phyloP scores from a whole-genome alignment of 2,797 vertebrate genomes.

The Acanthornis magna region DNA sequence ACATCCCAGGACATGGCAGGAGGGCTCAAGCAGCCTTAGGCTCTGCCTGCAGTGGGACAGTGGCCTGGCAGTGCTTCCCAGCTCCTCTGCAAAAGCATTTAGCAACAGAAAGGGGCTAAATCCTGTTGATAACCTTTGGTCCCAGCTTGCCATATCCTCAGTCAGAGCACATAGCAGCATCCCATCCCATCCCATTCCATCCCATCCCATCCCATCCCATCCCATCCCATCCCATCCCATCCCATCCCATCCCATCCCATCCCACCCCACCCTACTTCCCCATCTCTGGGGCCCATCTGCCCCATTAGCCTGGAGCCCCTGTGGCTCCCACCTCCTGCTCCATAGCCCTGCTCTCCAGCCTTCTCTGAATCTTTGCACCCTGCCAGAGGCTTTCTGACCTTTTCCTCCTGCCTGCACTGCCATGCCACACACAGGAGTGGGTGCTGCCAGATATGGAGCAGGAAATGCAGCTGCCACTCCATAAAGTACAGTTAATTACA shows the following conservation, averaged over 20 bases:
- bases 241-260: background rate
- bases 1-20: background rate
- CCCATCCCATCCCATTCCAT: too few relatives aligned
- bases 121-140: background rate
- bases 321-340: background rate
- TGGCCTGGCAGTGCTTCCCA: background rate
- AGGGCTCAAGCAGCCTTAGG: background rate
- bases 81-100: background rate
- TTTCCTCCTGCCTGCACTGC: background rate
- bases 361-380: background rate
- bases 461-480: background rate
- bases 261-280: background rate
- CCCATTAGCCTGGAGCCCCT: background rate
- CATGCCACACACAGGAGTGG: background rate
- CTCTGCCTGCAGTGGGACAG: background rate
- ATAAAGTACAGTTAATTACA: background rate
- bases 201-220: background rate
- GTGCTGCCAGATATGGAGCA: background rate
- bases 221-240: background rate
- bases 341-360: background rate
- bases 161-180: fast-evolving
- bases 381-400: background rate
- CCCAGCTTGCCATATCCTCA: background rate
- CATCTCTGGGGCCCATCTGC: background rate
- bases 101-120: background rate